These are phyloP conservation scores for Drosophila burlai DNA, from an alignment of 1,140 invertebrate species.

Conservation along the genomic window DNA sequence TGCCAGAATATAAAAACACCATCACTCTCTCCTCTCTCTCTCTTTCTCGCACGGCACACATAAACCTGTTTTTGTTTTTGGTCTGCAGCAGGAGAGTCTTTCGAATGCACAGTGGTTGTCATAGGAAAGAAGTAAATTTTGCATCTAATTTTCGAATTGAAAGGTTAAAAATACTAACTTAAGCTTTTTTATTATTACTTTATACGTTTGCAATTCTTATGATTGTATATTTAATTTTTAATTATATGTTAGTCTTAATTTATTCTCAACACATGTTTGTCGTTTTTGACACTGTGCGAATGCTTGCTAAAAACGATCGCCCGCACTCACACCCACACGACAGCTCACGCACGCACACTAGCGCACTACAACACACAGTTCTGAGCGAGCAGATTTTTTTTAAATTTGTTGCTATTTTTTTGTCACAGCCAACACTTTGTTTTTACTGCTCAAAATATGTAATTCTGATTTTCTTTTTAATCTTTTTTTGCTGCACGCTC, in stretches of 20 bases:
- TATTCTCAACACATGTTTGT: neutral
- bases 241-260: neutral
- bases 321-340: constrained; percentile 53
- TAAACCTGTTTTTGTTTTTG: constrained; percentile 75
- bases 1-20: constrained; percentile 74
- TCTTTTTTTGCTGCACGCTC: constrained; percentile 43
- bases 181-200: too few relatives aligned
- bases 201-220: neutral
- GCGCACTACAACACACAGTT: constrained; percentile 48
- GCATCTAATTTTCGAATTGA: neutral
- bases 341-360: constrained; percentile 31
- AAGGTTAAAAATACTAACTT: neutral
- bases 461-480: constrained; percentile 68
- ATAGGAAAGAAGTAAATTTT: constrained; percentile 1
- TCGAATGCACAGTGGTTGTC: constrained; percentile 62
- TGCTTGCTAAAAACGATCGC: constrained; percentile 74
- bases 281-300: constrained; percentile 55
- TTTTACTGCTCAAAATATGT: constrained; percentile 68
- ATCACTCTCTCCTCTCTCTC: constrained; percentile 19
- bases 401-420: constrained; percentile 61
- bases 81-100: constrained; percentile 49
- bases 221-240: neutral
- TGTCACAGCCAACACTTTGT: constrained; percentile 64
- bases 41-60: constrained; percentile 16
- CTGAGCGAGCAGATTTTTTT: constrained; percentile 75